phyloP scores from a whole-genome alignment of 2,113 vertebrate genomes.

The Galemys pyrenaicus region DNA sequence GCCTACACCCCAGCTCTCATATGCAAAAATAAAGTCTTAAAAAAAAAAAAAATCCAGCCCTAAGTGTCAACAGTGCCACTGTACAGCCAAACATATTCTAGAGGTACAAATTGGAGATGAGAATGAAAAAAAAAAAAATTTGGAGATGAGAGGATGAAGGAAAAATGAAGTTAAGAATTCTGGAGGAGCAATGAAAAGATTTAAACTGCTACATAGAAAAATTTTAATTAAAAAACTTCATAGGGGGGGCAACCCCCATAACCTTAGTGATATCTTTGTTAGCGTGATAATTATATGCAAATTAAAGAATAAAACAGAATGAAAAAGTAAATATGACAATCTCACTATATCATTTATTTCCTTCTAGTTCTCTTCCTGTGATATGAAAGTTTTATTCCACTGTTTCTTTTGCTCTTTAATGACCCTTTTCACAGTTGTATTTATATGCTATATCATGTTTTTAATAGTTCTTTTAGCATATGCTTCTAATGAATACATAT shows the following conservation, averaged over 20 bases:
- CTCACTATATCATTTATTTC: not conserved
- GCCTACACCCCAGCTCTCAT: too few relatives aligned
- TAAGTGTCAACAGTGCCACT: not conserved
- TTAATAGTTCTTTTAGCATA: constrained; percentile 24
- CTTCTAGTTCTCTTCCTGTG: constrained; percentile 1
- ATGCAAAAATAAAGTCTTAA: too few relatives aligned
- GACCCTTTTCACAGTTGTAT: not conserved
- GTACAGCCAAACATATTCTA: not conserved
- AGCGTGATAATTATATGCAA: not conserved
- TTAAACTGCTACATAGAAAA: not conserved
- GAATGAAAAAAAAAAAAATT: not conserved
- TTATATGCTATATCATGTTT: constrained; percentile 11
- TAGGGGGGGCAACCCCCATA: not conserved
- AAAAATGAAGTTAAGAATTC: constrained; percentile 7
- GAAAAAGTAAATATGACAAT: not conserved
- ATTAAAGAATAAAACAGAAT: constrained; percentile 37
- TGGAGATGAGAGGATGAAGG: not conserved
- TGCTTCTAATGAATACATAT: not conserved
- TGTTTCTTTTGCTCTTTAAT: not conserved
- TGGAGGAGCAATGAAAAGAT: not conserved
- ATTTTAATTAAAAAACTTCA: constrained; percentile 29
- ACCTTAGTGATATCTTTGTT: constrained; percentile 18
- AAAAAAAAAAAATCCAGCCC: too few relatives aligned
- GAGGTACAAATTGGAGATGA: not conserved
- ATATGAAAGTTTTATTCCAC: constrained; percentile 33